These are phyloP conservation scores for Cygnus atratus DNA, from an alignment of 2,113 vertebrate species.

Conservation along the genomic window DNA sequence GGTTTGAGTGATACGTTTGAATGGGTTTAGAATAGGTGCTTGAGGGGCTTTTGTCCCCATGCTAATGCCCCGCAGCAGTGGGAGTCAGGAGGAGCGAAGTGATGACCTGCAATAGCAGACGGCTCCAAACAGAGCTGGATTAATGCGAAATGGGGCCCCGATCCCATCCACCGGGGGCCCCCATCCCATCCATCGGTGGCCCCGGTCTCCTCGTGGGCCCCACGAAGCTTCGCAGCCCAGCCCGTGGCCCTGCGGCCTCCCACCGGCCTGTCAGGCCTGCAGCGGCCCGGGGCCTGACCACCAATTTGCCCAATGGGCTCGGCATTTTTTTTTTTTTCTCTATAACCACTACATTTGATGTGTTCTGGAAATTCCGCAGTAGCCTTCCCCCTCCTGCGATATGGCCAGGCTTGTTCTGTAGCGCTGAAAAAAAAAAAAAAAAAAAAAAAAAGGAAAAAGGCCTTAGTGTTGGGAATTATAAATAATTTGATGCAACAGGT, in stretches of 20 bases:
- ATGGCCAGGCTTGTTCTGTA: conserved; percentile 52
- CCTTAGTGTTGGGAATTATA: conserved; percentile 75
- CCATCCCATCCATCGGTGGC: background rate
- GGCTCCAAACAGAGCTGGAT: conserved; percentile 53
- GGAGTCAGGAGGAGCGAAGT: conserved; percentile 45
- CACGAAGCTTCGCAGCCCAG: background rate
- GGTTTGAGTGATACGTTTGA: conserved; percentile 29
- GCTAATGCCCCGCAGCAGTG: conserved; percentile 35
- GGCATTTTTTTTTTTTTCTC: background rate
- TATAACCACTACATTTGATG: background rate
- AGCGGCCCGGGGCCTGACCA: background rate
- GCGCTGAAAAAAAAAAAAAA: background rate
- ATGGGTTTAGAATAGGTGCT: conserved; percentile 61
- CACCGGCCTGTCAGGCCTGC: background rate
- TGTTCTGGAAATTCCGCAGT: conserved; percentile 31
- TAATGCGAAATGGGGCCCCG: conserved; percentile 29
- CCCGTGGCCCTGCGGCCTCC: background rate
- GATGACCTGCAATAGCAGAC: conserved; percentile 59
- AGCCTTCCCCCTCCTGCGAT: conserved; percentile 50
- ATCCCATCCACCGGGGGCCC: background rate
- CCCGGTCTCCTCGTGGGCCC: background rate
- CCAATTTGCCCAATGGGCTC: background rate
- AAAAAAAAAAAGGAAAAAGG: background rate
- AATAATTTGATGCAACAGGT: conserved; percentile 85
- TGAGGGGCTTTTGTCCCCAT: conserved; percentile 37